Percentiles rank a stretch among this genome's conserved stretches.
These are phyloP conservation scores for Carterocephalus palaemon DNA, from an alignment of 2,888 invertebrate genomes.

Conservation along the genomic window DNA sequence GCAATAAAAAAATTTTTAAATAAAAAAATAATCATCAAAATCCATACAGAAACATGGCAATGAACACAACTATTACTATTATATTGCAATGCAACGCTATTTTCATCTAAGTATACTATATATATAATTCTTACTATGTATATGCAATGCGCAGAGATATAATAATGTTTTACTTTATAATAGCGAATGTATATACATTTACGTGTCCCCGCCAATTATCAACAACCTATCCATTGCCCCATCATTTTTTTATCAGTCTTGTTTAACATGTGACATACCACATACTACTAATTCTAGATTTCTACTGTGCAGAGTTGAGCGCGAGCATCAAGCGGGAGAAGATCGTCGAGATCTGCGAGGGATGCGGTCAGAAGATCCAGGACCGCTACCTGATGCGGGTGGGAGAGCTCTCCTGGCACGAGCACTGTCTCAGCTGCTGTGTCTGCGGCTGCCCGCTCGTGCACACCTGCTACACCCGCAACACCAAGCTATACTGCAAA, in stretches of 20 bases:
- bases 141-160: too few species aligned
- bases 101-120: too few species aligned
- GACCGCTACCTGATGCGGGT: conserved; percentile 97
- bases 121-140: too few species aligned
- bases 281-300: conserved; percentile 55
- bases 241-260: too few species aligned
- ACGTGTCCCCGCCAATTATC: too few species aligned
- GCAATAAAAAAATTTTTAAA: too few species aligned
- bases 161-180: not conserved
- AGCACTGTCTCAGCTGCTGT: conserved; percentile 96
- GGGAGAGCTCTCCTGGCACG: conserved; percentile 97
- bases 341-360: conserved; percentile 93
- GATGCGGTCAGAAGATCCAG: conserved; percentile 96
- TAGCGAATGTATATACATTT: too few species aligned
- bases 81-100: too few species aligned
- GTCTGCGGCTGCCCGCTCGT: conserved; percentile 94
- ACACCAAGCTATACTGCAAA: conserved; percentile 97
- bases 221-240: too few species aligned
- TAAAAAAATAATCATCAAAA: too few species aligned
- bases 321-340: conserved; percentile 87
- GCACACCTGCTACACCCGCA: conserved; percentile 96
- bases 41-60: too few species aligned
- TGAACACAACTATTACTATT: too few species aligned
- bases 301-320: conserved; percentile 56
- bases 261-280: conserved; percentile 31